A percentile compares a stretch with the other conserved stretches of the same genome.
Evolutionary conservation across 2,888 invertebrate species (phyloP).

Genomic region (Drosophila robusta): DNA sequence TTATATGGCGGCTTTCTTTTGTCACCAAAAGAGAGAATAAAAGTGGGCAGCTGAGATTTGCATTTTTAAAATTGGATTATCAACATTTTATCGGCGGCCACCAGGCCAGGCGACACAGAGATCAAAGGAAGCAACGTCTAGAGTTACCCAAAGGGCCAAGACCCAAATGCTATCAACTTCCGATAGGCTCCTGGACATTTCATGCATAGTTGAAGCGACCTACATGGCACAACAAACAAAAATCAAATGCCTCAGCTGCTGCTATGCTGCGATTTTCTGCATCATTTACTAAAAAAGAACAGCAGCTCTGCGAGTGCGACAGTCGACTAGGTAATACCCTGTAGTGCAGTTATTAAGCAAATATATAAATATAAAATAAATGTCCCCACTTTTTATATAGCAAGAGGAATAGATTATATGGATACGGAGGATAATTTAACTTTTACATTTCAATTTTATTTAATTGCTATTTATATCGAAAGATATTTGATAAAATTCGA

Average conservation of each 20-base stretch:
- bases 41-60: constrained; percentile 71
- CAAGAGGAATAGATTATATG: too few species aligned
- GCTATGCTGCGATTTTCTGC: constrained; percentile 70
- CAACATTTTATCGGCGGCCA: constrained; percentile 59
- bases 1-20: constrained; percentile 36
- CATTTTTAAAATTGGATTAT: constrained; percentile 71
- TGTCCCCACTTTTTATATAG: too few species aligned
- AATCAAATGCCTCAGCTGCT: constrained; percentile 69
- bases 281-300: constrained; percentile 55
- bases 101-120: constrained; percentile 19
- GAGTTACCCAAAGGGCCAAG: constrained; percentile 56
- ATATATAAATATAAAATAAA: too few species aligned
- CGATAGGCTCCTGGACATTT: constrained; percentile 71
- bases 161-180: constrained; percentile 63
- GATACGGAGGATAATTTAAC: too few species aligned
- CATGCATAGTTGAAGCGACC: constrained; percentile 62
- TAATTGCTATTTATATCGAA: too few species aligned
- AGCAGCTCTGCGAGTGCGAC: neutral
- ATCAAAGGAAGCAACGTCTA: constrained; percentile 72
- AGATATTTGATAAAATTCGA: too few species aligned
- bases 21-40: constrained; percentile 8
- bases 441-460: too few species aligned
- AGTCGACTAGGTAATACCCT: constrained; percentile 34
- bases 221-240: constrained; percentile 71
- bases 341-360: neutral